Base-by-base conservation (phyloP, 2,113 vertebrate species). In the Quiscalus mexicanus region DNA sequence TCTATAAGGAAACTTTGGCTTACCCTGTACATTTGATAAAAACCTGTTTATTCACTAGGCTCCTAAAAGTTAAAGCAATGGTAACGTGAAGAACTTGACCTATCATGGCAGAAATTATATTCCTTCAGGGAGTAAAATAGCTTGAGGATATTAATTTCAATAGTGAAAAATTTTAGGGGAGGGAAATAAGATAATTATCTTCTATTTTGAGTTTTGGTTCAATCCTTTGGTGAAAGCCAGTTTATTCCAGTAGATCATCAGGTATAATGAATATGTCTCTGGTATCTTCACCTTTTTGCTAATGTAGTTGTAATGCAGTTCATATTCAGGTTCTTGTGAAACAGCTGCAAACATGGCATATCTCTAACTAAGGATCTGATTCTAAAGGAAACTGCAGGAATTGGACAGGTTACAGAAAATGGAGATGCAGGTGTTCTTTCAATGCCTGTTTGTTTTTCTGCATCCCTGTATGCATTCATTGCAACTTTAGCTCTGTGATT, bases 81-180 rank as follows among this genome's bases (percentile, higher is more conserved):
- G 11, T 52, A 78, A 23, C 11, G 13, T 0, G 0, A 62, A 77
- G 67, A 74, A 50, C 20, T 75, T 0, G 1, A 19, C n/a, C 84
- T 15, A 15, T 5, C 30, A 17, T n/a, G 31, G 28, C n/a, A 93
- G 70, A 68, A 77, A 35, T 55, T 30, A 2, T 52, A 31, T 67
- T 89, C 35, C 13, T 87, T 71, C 1, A 9, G 30, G 24, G 17
- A 70, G 24, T 73, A 55, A 89, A 79, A 62, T 8, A 39, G 7
- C 50, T 70, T 42, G 35, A 59, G 35, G 33, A 27, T 59, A 63
- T 75, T 49, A 47, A 20, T 94, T 87, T 88, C 44, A 81, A 31
- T 49, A 30, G 25, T 67, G 55, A 58, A 77, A 59, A 70, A 85
- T 74, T 35, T 80, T 28, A 28, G 23, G 18, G 10, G 12, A 41